These are phyloP conservation scores for Oreochromis tanganicae DNA, from an alignment of 2,113 vertebrate species.

Conservation along the genomic window DNA sequence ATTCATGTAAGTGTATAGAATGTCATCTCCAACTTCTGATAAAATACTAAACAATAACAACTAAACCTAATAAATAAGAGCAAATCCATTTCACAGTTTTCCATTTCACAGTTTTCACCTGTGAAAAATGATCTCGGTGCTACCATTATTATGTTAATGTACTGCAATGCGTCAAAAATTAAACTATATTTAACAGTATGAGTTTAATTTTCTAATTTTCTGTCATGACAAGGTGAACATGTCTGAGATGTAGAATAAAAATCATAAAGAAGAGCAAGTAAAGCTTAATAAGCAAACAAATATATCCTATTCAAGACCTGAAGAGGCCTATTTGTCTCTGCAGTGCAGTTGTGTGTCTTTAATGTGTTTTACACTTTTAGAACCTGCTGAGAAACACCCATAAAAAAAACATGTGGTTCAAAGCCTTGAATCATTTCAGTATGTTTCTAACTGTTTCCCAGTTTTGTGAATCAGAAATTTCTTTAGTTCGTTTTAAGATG, in stretches of 20 bases:
- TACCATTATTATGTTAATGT: background rate
- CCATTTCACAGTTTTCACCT: background rate
- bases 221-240: background rate
- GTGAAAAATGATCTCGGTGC: background rate
- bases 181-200: background rate
- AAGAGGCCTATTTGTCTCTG: background rate
- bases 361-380: no score
- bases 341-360: background rate
- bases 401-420: no score
- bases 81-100: background rate
- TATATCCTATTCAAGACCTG: background rate
- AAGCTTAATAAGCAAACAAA: background rate
- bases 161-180: background rate
- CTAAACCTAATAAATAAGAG: background rate
- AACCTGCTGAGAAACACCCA: no score
- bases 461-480: no score
- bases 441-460: no score
- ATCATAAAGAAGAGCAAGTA: background rate
- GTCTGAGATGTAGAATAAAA: background rate
- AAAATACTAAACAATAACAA: background rate
- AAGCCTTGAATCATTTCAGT: no score
- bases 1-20: background rate
- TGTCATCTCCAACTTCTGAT: background rate
- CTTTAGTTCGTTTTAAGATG: background rate
- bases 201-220: background rate